These are phyloP conservation scores for Apantesis nais DNA, from an alignment of 2,888 invertebrate genomes.

Conservation along the genomic window DNA sequence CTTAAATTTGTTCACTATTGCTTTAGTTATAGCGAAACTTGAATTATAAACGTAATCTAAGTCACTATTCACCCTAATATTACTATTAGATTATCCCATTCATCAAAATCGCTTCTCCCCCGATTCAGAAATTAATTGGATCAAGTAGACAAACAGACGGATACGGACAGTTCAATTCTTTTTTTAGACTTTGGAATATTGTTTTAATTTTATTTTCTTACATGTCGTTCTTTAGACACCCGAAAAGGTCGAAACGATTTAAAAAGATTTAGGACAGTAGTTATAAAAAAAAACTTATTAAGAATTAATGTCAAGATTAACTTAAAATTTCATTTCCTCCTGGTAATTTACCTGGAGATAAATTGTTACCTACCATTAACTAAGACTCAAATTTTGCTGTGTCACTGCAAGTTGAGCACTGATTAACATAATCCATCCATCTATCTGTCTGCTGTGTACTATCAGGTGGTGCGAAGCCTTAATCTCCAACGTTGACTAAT, in stretches of 20 bases:
- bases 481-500: slow-evolving; percentile 1
- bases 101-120: not conserved
- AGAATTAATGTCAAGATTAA: not conserved
- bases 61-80: not conserved
- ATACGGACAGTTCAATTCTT: not conserved
- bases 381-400: not conserved
- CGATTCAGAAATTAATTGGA: not conserved
- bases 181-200: not conserved
- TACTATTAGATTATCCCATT: not conserved
- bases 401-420: not conserved
- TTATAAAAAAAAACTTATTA: not conserved
- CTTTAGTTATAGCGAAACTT: not conserved
- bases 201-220: not conserved
- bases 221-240: not conserved
- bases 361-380: not conserved
- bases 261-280: too few relatives aligned
- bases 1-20: not conserved
- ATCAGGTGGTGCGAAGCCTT: not conserved
- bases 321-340: not conserved
- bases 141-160: not conserved
- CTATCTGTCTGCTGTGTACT: not conserved
- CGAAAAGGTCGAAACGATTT: not conserved
- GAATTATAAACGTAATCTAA: not conserved
- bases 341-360: not conserved
- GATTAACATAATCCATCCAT: slow-evolving; percentile 1